These are phyloP conservation scores for Ceyx erithaca DNA, from an alignment of 2,797 vertebrate species.

Conservation along the genomic window DNA sequence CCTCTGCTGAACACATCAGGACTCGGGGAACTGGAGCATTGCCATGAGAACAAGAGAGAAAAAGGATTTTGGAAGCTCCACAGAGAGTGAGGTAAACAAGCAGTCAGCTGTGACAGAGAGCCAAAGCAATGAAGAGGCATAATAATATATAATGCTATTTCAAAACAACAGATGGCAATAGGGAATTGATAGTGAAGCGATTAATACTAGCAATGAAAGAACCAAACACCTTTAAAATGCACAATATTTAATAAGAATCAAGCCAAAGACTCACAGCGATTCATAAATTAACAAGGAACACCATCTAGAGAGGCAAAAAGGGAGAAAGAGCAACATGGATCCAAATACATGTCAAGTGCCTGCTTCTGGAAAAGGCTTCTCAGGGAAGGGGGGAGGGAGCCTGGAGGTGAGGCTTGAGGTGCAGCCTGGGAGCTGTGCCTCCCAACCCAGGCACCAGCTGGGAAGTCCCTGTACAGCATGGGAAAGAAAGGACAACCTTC, in stretches of 20 bases:
- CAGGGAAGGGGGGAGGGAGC: background rate
- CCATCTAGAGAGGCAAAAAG: background rate
- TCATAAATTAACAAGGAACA: constrained; percentile 73
- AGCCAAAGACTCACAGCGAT: constrained; percentile 62
- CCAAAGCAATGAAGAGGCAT: constrained; percentile 65
- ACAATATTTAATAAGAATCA: constrained; percentile 69
- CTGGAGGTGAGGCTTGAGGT: background rate
- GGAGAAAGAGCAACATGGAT: constrained; percentile 17
- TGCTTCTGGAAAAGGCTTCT: background rate
- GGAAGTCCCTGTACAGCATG: background rate
- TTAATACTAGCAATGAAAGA: constrained; percentile 75
- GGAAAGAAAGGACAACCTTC: background rate
- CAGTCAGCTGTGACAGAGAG: constrained; percentile 75
- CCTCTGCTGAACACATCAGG: background rate
- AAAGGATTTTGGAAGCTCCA: constrained; percentile 56
- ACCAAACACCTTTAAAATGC: constrained; percentile 73
- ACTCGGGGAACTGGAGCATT: background rate
- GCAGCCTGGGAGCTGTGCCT: background rate
- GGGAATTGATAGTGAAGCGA: constrained; percentile 72
- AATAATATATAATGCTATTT: constrained; percentile 72
- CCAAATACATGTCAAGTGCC: background rate
- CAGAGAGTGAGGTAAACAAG: constrained; percentile 69
- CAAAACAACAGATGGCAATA: constrained; percentile 77
- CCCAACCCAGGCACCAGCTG: background rate
- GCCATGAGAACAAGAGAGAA: constrained; percentile 18